Base-by-base conservation (phyloP, 2,888 invertebrate genomes). In the Dynastes maya region DNA sequence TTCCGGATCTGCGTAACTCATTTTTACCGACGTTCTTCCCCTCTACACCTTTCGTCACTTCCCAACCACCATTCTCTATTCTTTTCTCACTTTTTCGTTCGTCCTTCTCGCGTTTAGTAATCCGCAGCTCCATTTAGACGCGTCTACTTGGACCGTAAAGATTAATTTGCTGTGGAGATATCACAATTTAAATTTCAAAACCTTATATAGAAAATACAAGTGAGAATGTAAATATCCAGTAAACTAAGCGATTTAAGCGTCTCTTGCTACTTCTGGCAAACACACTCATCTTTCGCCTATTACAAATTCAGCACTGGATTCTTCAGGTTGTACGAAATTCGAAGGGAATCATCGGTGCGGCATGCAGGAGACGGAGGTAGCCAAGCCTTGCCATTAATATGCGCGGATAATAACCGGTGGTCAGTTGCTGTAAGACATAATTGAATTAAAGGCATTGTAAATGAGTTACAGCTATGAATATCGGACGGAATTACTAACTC, bases 391-490 rank as follows among this genome's bases (percentile, higher is more conserved):
- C 45, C 70, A 77, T 77, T 77, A 77, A 51, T 77, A 77, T 77
- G 77, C 71, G 61, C 37, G 77, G 63, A 77, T 68, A 77, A 55
- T 77, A 77, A 77, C 77, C 55, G 49, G 70, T 61, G 77, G 77
- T 77, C 77, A 77, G 55, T 70, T 51, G 77, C 58, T 68, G 70
- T 70, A 63, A 68, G 77, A 77, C 70, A 67, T 68, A 77, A 77
- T 77, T 68, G 63, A 63, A 70, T 68, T 68, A 71, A 71, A 70
- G 77, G 61, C 70, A 77, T 77, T 63, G 77, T 77, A 77, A 77
- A 77, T 77, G 71, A 77, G 61, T 77, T 77, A 77, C 71, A 55
- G 32, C 55, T 37, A 55, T 71, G 71, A 71, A 71, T 71, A 71
- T 71, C 71, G 71, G 71, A 58, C 71, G 22, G 58, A 71, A 71